Conservation (phyloP, 2,888 invertebrate species). For the Sabatieria punctata region DNA sequence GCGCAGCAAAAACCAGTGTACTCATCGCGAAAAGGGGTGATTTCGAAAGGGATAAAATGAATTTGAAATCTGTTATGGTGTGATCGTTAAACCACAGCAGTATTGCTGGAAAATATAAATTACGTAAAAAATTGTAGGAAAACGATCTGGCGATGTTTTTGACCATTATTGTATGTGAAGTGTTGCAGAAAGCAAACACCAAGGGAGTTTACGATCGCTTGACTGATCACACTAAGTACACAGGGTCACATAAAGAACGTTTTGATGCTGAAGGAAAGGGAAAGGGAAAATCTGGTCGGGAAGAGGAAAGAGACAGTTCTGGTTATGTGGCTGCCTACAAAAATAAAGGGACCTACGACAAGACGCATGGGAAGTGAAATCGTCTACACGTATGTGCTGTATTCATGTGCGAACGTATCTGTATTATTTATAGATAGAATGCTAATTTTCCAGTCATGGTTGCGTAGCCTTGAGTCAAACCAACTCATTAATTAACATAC, state of each 20-base stretch:
- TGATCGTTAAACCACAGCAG: neutral
- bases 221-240: constrained; percentile 29
- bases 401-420: neutral
- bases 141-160: too few species aligned
- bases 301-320: constrained; percentile 18
- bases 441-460: too few species aligned
- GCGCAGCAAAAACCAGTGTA: too few species aligned
- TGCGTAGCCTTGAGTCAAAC: too few species aligned
- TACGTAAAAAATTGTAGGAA: too few species aligned
- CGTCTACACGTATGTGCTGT: neutral
- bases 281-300: constrained; percentile 29
- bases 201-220: constrained; percentile 26
- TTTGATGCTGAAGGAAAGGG: constrained; percentile 31
- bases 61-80: neutral
- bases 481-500: too few species aligned
- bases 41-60: neutral
- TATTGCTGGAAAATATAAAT: too few species aligned
- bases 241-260: constrained; percentile 31
- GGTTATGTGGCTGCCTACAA: constrained; percentile 33
- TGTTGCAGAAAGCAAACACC: constrained; percentile 9
- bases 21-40: too few species aligned
- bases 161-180: too few species aligned
- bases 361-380: constrained; percentile 15
- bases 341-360: constrained; percentile 32
- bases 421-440: too few species aligned